Percentiles rank a stretch among this genome's conserved stretches.
Conservation (phyloP, 1,140 invertebrate genomes). For the Meloidogyne chitwoodi region DNA sequence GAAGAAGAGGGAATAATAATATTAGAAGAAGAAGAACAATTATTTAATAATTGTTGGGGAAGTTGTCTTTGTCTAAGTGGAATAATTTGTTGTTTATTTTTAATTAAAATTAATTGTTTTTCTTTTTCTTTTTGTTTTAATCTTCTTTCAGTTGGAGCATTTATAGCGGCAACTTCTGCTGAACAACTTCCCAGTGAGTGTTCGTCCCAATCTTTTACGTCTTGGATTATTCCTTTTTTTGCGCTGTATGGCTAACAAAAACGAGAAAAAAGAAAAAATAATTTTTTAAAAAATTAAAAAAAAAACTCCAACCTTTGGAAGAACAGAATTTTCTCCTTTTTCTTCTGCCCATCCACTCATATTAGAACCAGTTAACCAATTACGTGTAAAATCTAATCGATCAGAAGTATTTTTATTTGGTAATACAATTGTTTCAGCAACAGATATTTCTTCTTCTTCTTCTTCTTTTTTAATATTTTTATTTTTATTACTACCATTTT, state of each 20-base stretch:
- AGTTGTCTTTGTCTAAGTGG: slow-evolving; percentile 11
- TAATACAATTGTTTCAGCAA: slow-evolving; percentile 56
- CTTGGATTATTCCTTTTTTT: not conserved
- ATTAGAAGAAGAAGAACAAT: too few relatives aligned
- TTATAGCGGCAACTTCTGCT: slow-evolving; percentile 59
- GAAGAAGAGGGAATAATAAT: too few relatives aligned
- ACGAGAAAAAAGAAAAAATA: not conserved
- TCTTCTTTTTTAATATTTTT: not conserved
- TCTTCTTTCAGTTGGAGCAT: slow-evolving; percentile 35
- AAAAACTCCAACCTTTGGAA: slow-evolving; percentile 18
- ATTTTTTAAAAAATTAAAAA: not conserved
- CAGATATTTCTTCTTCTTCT: slow-evolving; percentile 38
- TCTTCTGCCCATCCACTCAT: slow-evolving; percentile 3
- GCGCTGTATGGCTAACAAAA: not conserved
- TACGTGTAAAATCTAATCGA: slow-evolving; percentile 56
- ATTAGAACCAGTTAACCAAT: slow-evolving; percentile 36
- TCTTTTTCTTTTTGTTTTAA: slow-evolving; percentile 4
- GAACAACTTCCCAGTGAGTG: slow-evolving; percentile 58
- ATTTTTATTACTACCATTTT: not conserved
- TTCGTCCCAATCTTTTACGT: slow-evolving; percentile 34
- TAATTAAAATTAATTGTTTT: slow-evolving; percentile 21
- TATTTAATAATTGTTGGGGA: too few relatives aligned
- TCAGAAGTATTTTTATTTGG: slow-evolving; percentile 50
- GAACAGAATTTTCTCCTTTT: slow-evolving; percentile 35
- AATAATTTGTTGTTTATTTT: slow-evolving; percentile 20